A percentile compares a stretch with the other conserved stretches of the same genome.
phyloP scores from a whole-genome alignment of 2,113 vertebrate genomes.

The Siniperca knerii region DNA sequence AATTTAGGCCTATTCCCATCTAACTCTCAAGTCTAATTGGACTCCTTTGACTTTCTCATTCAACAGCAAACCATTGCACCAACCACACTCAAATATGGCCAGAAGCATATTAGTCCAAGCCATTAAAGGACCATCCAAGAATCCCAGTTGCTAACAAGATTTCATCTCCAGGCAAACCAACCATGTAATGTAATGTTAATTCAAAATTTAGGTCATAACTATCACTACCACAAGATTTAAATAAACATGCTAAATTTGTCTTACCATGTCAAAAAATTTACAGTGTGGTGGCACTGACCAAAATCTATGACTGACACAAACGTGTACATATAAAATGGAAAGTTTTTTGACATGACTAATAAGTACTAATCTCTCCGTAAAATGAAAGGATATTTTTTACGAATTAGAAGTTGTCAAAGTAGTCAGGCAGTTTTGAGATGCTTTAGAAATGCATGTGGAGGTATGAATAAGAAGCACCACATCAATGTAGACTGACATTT shows the following conservation, averaged over 20 bases:
- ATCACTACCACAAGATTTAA: not conserved
- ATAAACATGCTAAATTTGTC: not conserved
- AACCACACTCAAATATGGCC: not conserved
- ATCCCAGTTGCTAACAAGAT: not conserved
- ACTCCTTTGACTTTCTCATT: not conserved
- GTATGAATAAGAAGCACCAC: slow-evolving; percentile 1
- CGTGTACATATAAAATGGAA: not conserved
- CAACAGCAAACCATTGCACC: not conserved
- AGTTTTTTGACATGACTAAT: not conserved
- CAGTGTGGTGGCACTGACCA: not conserved
- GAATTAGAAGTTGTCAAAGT: not conserved
- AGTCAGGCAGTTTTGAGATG: not conserved
- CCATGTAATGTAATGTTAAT: not conserved
- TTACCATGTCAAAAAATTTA: not conserved
- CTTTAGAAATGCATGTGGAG: not conserved
- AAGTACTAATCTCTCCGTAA: slow-evolving; percentile 4
- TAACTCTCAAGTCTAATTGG: not conserved
- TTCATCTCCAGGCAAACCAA: not conserved
- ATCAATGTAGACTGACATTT: slow-evolving; percentile 40
- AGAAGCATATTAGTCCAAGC: not conserved
- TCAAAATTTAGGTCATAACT: not conserved
- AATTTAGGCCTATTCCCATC: not conserved
- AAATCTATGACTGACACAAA: not conserved
- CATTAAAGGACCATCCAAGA: not conserved
- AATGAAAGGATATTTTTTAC: not conserved